A percentile compares a stretch with the other conserved stretches of the same genome.
These are phyloP conservation scores for Alouatta palliata DNA, from an alignment of 2,113 vertebrate species.

Conservation along the genomic window DNA sequence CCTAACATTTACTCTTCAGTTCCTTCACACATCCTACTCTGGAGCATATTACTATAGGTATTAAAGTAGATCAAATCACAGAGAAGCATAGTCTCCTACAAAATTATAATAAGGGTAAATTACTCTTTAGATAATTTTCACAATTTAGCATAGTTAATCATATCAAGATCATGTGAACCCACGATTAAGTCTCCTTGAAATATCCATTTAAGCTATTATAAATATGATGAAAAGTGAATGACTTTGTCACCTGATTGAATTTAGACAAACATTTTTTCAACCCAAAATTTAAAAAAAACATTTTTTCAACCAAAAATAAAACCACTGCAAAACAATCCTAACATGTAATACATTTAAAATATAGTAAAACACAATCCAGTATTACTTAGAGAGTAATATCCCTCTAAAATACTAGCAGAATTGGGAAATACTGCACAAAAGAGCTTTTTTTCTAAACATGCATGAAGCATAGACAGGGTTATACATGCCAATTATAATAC, in stretches of 20 bases:
- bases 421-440: background rate
- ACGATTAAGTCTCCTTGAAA: constrained; percentile 18
- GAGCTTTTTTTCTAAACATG: background rate
- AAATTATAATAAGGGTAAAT: background rate
- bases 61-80: background rate
- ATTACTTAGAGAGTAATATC: background rate
- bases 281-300: background rate
- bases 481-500: background rate
- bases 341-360: constrained; percentile 3
- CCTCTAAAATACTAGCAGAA: constrained; percentile 22
- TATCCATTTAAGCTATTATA: background rate
- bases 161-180: background rate
- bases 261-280: constrained; percentile 15
- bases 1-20: background rate
- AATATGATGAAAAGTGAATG: constrained; percentile 18
- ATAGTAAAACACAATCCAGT: background rate
- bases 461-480: background rate
- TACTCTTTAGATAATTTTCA: background rate
- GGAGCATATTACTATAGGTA: background rate
- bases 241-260: background rate
- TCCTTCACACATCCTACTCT: background rate
- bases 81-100: background rate
- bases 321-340: background rate
- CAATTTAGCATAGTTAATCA: background rate
- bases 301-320: constrained; percentile 30